Evolutionary conservation across 2,113 vertebrate genomes (phyloP).

Genomic region (Elgaria multicarinata): DNA sequence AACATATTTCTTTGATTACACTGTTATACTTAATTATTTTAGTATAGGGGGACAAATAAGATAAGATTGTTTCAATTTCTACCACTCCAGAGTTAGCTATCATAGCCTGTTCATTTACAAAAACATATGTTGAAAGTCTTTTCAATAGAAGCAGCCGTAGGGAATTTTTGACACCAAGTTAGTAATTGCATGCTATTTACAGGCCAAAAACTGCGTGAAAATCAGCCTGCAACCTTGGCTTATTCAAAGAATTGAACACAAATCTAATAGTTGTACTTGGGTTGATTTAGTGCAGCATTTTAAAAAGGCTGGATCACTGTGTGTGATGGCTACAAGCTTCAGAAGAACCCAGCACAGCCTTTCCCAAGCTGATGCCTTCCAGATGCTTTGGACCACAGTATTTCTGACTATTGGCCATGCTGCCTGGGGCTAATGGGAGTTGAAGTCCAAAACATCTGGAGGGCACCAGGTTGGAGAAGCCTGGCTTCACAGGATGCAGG

Average conservation of each 20-base stretch:
- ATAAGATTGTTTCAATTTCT: background rate
- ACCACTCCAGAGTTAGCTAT: background rate
- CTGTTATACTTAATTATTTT: background rate
- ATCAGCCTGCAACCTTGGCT: background rate
- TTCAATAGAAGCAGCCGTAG: background rate
- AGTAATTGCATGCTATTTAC: background rate
- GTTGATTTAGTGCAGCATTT: background rate
- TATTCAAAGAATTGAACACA: background rate
- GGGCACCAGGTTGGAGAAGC: too few relatives aligned
- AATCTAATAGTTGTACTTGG: background rate
- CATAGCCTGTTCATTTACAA: background rate
- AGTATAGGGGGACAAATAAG: background rate
- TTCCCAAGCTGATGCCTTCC: too few relatives aligned
- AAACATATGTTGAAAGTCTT: background rate
- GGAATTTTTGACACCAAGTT: background rate
- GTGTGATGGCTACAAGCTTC: too few relatives aligned
- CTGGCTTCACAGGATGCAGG: too few relatives aligned
- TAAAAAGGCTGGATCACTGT: background rate
- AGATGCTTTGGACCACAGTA: too few relatives aligned
- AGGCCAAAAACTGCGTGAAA: background rate
- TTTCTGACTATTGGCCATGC: too few relatives aligned
- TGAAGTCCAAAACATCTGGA: too few relatives aligned
- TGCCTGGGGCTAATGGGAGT: too few relatives aligned
- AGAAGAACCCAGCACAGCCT: too few relatives aligned
- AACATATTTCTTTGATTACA: background rate